Conservation (phyloP, 2,888 invertebrate genomes). For the Agrochola lota region DNA sequence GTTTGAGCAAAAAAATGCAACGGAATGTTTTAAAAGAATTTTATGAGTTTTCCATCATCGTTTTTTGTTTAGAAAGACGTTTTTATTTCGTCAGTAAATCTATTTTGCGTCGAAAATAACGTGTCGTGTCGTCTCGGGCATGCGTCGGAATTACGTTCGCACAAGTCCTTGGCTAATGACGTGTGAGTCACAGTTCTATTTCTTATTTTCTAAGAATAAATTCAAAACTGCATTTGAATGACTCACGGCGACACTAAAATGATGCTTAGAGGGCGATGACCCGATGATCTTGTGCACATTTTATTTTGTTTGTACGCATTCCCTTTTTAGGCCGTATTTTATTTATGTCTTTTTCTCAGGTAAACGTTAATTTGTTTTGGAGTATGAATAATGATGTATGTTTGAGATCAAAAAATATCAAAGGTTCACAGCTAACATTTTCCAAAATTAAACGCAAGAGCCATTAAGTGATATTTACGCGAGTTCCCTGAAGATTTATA, state of each 20-base stretch:
- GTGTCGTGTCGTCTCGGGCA: conserved; percentile 66
- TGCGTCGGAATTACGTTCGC: conserved; percentile 66
- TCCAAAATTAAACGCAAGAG: background rate
- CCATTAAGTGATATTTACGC: background rate
- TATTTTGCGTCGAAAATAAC: conserved; percentile 74
- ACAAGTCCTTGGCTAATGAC: conserved; percentile 84
- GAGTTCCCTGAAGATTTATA: background rate
- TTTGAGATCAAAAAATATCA: background rate
- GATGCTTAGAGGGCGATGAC: conserved; percentile 81
- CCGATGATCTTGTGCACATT: conserved; percentile 79
- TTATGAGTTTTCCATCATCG: conserved; percentile 40
- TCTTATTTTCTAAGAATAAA: conserved; percentile 89
- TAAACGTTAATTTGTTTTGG: conserved; percentile 28
- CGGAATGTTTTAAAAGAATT: conserved; percentile 15
- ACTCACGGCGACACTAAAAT: conserved; percentile 81
- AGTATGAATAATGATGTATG: conserved; percentile 15
- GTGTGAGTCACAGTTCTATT: conserved; percentile 86
- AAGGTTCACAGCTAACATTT: background rate
- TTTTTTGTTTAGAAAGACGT: conserved; percentile 50
- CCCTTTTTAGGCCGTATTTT: conserved; percentile 48
- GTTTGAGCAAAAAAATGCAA: conserved; percentile 29
- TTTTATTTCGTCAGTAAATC: conserved; percentile 64
- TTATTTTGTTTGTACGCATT: conserved; percentile 59
- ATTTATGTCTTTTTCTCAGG: conserved; percentile 31
- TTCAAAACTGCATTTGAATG: conserved; percentile 87